Base-by-base conservation (phyloP, 2,113 vertebrate genomes). In the Engystomops pustulosus region DNA sequence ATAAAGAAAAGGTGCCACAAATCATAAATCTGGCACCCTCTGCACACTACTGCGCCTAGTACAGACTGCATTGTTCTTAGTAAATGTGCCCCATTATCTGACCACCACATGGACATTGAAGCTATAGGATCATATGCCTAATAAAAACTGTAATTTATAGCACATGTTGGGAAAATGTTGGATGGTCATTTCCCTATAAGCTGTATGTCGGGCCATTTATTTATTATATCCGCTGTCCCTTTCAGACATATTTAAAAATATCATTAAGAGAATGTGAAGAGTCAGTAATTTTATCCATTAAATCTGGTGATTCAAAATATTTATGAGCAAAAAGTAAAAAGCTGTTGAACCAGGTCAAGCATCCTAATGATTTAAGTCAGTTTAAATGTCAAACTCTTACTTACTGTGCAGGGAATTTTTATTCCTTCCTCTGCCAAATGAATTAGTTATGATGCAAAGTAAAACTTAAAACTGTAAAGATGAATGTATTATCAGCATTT, bases 311-410 rank as follows among this genome's bases (percentile, higher is more conserved):
- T 69, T 81, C 65, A 51, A 81, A 81, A 81, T 81, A 81, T 81
- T 81, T 81, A 69, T 69, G 79, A 81, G 79, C 45, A 44, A 51
- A 49, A 81, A 51, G 65, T 81, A 38, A 81, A 81, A 76, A 81
- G 62, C 79, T 81, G 79, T 81, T 81, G 62, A 81, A 81, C 79
- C 79, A 69, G 79, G 79, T 81, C 79, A 81, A 81, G 79, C 79
- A 81, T 81, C 45, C 45, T 69, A 68, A 68, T 69, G 79, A 81
- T 68, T 81, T 81, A 81, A 81, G 79, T 81, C 76, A 36, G 62
- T 81, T 81, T 53, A 81, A 81, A 81, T 81, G 79, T 81, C 79
- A 81, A 70, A 70, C 44, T 70, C 65, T 53, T 34, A 69, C 45
- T 47, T 67, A 51, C 79, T 68, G 79, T 67, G 78, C 79, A 67